phyloP scores from a whole-genome alignment of 2,113 vertebrate genomes.

The Peucedramus taeniatus region DNA sequence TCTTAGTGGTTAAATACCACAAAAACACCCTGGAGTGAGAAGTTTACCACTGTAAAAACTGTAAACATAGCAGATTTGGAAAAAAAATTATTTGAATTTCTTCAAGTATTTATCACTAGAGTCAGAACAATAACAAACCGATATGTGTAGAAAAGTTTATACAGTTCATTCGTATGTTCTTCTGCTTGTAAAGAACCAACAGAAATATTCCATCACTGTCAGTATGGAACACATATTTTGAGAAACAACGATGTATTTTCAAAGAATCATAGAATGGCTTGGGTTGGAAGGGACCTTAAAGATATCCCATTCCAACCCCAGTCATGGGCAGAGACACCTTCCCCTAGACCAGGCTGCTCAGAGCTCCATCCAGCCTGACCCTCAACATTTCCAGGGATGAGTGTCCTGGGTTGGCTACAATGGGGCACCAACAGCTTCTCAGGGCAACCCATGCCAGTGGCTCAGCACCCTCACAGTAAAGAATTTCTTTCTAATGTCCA shows the following conservation, averaged over 20 bases:
- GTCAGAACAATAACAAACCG: background rate
- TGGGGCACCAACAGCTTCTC: background rate
- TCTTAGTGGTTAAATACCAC: background rate
- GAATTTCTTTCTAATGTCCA: background rate
- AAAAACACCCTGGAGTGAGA: background rate
- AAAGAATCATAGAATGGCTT: background rate
- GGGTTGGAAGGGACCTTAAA: background rate
- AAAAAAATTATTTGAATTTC: background rate
- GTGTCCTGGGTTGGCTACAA: too few species aligned
- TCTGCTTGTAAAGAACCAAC: background rate
- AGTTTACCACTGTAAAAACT: background rate
- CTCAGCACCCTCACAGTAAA: background rate
- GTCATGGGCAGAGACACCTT: background rate
- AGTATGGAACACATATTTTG: background rate
- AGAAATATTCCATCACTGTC: background rate
- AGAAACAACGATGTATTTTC: background rate
- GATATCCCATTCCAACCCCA: background rate
- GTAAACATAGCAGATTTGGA: background rate
- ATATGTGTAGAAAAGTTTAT: background rate
- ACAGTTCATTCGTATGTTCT: background rate
- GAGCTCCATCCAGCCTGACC: background rate
- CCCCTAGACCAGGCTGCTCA: background rate
- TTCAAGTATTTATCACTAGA: background rate
- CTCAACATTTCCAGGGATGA: background rate
- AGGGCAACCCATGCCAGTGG: background rate